These are phyloP conservation scores for Drosophila peninsularis DNA, from an alignment of 2,888 invertebrate species.

Conservation along the genomic window DNA sequence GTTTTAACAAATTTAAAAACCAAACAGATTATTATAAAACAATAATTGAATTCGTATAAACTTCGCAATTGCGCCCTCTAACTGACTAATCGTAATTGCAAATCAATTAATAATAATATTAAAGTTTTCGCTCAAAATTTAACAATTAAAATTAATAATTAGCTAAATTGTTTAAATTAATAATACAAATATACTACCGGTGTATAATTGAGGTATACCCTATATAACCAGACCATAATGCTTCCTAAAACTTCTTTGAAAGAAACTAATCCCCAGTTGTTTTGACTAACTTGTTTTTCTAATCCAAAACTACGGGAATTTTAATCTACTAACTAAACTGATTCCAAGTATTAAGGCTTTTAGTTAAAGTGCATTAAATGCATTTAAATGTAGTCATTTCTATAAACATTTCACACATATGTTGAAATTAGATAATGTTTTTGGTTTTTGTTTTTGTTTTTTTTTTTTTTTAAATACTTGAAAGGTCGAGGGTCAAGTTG, in stretches of 20 bases:
- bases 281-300: slow-evolving; percentile 1
- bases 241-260: slow-evolving; percentile 55
- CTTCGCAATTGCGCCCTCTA: slow-evolving; percentile 36
- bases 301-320: slow-evolving; percentile 15
- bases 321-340: slow-evolving; percentile 34
- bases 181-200: slow-evolving; percentile 21
- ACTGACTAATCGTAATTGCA: slow-evolving; percentile 40
- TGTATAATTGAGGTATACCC: slow-evolving; percentile 14
- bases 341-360: slow-evolving; percentile 65
- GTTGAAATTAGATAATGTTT: slow-evolving; percentile 47
- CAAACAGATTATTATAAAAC: slow-evolving; percentile 5
- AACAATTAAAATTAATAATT: slow-evolving; percentile 26
- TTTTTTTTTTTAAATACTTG: neutral
- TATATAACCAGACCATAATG: slow-evolving; percentile 37
- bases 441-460: slow-evolving; percentile 1
- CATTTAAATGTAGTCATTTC: slow-evolving; percentile 73
- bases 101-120: slow-evolving; percentile 23
- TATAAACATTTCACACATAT: slow-evolving; percentile 44
- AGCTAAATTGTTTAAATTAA: slow-evolving; percentile 35
- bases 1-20: slow-evolving; percentile 42
- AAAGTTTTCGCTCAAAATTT: slow-evolving; percentile 45
- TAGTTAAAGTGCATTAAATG: slow-evolving; percentile 80
- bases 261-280: slow-evolving; percentile 33
- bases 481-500: slow-evolving; percentile 10
- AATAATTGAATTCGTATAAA: slow-evolving; percentile 16